phyloP scores from a whole-genome alignment of 2,888 invertebrate species.

The Ptilodon capucinus region DNA sequence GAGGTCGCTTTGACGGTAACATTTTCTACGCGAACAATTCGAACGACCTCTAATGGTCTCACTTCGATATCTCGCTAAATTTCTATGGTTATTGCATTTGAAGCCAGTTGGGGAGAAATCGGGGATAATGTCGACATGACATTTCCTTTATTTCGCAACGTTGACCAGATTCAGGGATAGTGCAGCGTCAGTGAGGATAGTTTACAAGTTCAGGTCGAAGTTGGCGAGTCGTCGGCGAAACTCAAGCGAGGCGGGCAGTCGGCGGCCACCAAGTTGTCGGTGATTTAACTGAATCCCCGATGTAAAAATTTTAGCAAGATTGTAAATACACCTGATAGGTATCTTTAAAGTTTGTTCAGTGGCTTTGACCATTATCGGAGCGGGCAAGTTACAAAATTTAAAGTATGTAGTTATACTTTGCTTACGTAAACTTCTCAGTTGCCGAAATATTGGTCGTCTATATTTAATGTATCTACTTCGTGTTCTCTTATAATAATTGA shows the following conservation, averaged over 20 bases:
- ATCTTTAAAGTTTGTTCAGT: no score
- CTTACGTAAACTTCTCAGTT: no score
- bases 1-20: constrained; percentile 29
- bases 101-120: constrained; percentile 12
- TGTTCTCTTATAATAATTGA: no score
- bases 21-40: constrained; percentile 34
- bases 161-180: neutral
- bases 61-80: constrained; percentile 32
- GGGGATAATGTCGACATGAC: constrained; percentile 5
- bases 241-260: neutral
- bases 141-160: constrained; percentile 16
- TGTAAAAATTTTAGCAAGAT: no score
- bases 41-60: constrained; percentile 29
- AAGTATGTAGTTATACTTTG: no score
- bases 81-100: constrained; percentile 29
- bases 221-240: neutral
- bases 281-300: constrained; percentile 13
- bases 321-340: no score
- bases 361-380: no score
- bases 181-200: constrained; percentile 4
- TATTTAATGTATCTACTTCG: no score
- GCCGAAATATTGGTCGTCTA: no score
- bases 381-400: no score
- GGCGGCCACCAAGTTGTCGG: constrained; percentile 16
- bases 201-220: constrained; percentile 9